Conservation (phyloP, 2,888 invertebrate genomes). For the Polydrusus cervinus region DNA sequence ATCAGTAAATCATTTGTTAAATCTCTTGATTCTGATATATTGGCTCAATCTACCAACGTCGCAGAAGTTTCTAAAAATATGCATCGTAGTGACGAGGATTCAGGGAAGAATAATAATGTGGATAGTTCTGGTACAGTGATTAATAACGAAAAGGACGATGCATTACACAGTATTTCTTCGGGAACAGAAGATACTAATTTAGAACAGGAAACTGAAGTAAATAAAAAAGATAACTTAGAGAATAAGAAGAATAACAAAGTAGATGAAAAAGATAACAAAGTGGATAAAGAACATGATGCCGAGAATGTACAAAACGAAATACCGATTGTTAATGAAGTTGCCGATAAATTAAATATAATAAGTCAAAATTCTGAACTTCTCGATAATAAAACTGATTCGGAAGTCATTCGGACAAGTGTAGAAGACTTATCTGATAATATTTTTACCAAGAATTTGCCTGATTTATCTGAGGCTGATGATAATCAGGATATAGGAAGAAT, state of each 20-base stretch:
- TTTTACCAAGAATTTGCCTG: not conserved
- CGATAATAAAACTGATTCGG: not conserved
- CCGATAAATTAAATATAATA: not conserved
- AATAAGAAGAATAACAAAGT: no score
- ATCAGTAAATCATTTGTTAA: not conserved
- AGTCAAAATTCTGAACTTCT: not conserved
- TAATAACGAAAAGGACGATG: not conserved
- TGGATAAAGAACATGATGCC: not conserved
- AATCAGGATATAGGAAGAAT: not conserved
- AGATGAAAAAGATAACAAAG: not conserved
- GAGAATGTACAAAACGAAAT: conserved; percentile 4
- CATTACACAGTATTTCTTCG: not conserved
- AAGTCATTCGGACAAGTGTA: not conserved
- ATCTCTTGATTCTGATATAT: conserved; percentile 13
- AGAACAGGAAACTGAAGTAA: not conserved
- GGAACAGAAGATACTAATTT: not conserved
- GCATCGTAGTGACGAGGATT: not conserved
- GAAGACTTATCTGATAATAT: not conserved
- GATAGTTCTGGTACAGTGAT: not conserved
- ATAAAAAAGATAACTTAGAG: conserved; percentile 1
- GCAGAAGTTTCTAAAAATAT: not conserved
- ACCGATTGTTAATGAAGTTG: not conserved
- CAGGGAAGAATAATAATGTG: not conserved
- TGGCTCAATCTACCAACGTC: conserved; percentile 14
- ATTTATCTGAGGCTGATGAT: not conserved